Evolutionary conservation across 2,888 invertebrate genomes (phyloP).

Genomic region (Coelopa pilipes): DNA sequence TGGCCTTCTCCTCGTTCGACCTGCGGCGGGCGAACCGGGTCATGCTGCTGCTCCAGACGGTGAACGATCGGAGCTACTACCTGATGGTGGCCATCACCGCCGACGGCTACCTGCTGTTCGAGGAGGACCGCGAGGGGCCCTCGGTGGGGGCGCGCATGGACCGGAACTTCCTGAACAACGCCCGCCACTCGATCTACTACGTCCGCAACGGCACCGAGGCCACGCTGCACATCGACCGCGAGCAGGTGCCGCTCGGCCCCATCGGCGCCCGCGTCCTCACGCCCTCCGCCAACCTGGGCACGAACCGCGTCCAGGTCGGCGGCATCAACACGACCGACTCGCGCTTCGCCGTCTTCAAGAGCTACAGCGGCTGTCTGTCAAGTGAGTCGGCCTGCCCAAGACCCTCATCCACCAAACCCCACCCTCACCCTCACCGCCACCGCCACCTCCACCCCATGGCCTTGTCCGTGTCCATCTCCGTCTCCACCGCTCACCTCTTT

Average conservation of each 20-base stretch:
- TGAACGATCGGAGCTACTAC: constrained; percentile 86
- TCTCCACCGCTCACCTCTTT: background rate
- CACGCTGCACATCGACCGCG: constrained; percentile 79
- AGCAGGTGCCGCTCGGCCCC: constrained; percentile 76
- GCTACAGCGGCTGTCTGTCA: constrained; percentile 89
- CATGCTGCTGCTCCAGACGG: constrained; percentile 82
- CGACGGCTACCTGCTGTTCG: constrained; percentile 84
- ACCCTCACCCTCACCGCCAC: too few relatives aligned
- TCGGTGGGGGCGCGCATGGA: constrained; percentile 78
- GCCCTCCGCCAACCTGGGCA: constrained; percentile 74
- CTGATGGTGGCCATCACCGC: constrained; percentile 83
- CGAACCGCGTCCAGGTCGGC: constrained; percentile 87
- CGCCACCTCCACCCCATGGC: too few relatives aligned
- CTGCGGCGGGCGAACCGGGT: constrained; percentile 82
- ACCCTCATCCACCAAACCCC: too few relatives aligned
- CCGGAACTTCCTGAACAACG: constrained; percentile 83
- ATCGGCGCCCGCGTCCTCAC: constrained; percentile 76
- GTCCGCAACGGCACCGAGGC: constrained; percentile 78
- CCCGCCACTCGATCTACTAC: constrained; percentile 79
- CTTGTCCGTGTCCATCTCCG: too few relatives aligned
- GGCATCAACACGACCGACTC: constrained; percentile 87
- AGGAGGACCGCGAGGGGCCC: constrained; percentile 82
- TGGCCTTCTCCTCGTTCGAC: constrained; percentile 88
- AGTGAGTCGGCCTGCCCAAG: constrained; percentile 72
- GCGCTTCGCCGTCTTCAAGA: constrained; percentile 83